Evolutionary conservation across 2,113 vertebrate genomes (phyloP).

Genomic region (Mastomys natalensis): DNA sequence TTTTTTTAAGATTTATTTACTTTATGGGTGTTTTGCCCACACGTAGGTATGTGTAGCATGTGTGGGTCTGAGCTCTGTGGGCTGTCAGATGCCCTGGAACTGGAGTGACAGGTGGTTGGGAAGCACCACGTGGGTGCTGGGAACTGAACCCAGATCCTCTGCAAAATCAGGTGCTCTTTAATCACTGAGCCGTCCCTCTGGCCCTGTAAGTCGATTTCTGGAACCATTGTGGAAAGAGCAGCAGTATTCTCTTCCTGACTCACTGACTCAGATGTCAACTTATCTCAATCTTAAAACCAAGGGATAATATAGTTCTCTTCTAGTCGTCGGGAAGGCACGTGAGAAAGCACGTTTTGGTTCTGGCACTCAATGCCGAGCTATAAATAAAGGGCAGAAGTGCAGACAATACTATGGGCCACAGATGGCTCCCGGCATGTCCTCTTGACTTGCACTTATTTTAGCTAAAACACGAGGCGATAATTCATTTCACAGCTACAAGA

Average conservation of each 20-base stretch:
- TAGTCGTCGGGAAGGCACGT: constrained; percentile 26
- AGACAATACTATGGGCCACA: constrained; percentile 47
- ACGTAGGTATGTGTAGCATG: not conserved
- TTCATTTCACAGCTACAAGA: constrained; percentile 77
- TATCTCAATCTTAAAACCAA: constrained; percentile 44
- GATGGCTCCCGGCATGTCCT: constrained; percentile 31
- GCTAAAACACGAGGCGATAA: constrained; percentile 75
- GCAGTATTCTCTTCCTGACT: constrained; percentile 34
- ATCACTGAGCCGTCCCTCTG: not conserved
- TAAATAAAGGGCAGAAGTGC: constrained; percentile 59
- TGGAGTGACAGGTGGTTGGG: not conserved
- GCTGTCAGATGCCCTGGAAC: not conserved
- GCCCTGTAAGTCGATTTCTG: constrained; percentile 45
- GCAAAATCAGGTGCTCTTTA: not conserved
- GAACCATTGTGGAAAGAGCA: constrained; percentile 30
- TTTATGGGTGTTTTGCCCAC: not conserved
- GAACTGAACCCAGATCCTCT: not conserved
- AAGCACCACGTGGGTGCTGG: not conserved
- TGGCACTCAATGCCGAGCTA: not conserved
- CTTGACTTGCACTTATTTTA: constrained; percentile 78
- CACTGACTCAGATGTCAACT: constrained; percentile 24
- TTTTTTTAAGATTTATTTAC: constrained; percentile 16
- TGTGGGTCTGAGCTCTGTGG: no score
- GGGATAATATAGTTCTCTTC: not conserved
- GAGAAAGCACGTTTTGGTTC: constrained; percentile 59